Evolutionary conservation across 1,140 invertebrate species (phyloP).

Genomic region (Neelides sp.): DNA sequence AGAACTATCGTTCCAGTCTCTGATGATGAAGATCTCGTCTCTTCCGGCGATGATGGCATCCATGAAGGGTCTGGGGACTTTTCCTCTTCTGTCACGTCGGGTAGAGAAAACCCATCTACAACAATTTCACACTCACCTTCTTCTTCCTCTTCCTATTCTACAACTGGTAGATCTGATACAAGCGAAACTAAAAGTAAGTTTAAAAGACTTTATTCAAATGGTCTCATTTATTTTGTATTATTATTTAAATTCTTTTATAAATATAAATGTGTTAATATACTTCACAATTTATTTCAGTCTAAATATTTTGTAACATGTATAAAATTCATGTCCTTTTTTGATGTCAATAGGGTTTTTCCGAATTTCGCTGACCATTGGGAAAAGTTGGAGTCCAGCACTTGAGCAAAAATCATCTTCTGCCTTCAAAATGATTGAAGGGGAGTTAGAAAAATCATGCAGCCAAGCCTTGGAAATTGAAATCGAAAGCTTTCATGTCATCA

Average conservation of each 20-base stretch:
- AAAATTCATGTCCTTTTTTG: too few species aligned
- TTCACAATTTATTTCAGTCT: too few species aligned
- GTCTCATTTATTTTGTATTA: too few species aligned
- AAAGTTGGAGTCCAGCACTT: slow-evolving; percentile 27
- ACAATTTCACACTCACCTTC: too few species aligned
- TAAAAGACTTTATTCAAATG: too few species aligned
- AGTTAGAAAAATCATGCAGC: slow-evolving; percentile 16
- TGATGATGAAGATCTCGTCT: slow-evolving; percentile 26
- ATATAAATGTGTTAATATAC: too few species aligned
- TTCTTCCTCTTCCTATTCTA: too few species aligned
- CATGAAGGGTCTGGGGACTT: slow-evolving; percentile 13
- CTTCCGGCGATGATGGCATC: slow-evolving; percentile 11
- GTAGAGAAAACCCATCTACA: too few species aligned
- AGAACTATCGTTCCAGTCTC: slow-evolving; percentile 9
- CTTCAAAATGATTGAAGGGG: slow-evolving; percentile 18
- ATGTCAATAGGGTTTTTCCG: slow-evolving; percentile 21
- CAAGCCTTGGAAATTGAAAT: slow-evolving; percentile 10
- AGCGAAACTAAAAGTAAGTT: slow-evolving; percentile 6
- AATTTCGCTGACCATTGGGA: slow-evolving; percentile 23
- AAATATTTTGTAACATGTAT: too few species aligned
- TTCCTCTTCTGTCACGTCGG: too few species aligned
- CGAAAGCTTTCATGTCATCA: slow-evolving; percentile 19
- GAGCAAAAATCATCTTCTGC: slow-evolving; percentile 4
- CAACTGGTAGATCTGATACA: slow-evolving; percentile 1
- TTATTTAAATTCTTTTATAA: too few species aligned